phyloP scores from a whole-genome alignment of 2,113 vertebrate species.

The Aramus guarauna region DNA sequence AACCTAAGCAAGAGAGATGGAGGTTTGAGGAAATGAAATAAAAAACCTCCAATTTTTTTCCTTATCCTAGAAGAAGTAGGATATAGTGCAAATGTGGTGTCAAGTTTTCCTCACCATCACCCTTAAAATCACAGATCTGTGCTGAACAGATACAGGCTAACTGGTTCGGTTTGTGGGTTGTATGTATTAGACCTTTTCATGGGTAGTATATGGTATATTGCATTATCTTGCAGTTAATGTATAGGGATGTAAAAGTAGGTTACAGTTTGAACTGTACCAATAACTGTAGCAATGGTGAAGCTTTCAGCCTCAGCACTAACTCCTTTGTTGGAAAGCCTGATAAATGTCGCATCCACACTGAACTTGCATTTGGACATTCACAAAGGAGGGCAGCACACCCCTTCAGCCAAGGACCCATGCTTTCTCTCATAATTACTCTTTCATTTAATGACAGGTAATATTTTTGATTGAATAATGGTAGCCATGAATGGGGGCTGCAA shows the following conservation, averaged over 20 bases:
- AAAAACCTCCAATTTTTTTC: background rate
- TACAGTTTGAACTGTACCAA: background rate
- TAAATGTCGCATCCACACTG: rapidly evolving
- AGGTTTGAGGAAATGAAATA: background rate
- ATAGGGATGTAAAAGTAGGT: background rate
- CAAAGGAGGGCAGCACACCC: background rate
- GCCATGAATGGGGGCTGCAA: background rate
- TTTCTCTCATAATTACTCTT: background rate
- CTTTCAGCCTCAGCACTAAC: background rate
- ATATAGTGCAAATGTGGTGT: background rate
- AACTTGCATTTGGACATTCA: background rate
- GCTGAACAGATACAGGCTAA: background rate
- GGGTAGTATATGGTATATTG: background rate
- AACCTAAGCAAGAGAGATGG: background rate
- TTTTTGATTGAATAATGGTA: background rate
- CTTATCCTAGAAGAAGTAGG: background rate
- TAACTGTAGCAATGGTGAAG: background rate
- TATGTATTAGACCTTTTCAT: background rate
- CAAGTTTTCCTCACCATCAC: background rate
- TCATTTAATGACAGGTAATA: background rate
- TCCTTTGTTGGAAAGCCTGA: background rate
- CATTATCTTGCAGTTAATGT: background rate
- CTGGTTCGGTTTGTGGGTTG: background rate
- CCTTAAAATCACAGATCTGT: background rate
- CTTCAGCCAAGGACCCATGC: background rate